Evolutionary conservation across 1,140 invertebrate species (phyloP).

Genomic region (Sogatella furcifera): DNA sequence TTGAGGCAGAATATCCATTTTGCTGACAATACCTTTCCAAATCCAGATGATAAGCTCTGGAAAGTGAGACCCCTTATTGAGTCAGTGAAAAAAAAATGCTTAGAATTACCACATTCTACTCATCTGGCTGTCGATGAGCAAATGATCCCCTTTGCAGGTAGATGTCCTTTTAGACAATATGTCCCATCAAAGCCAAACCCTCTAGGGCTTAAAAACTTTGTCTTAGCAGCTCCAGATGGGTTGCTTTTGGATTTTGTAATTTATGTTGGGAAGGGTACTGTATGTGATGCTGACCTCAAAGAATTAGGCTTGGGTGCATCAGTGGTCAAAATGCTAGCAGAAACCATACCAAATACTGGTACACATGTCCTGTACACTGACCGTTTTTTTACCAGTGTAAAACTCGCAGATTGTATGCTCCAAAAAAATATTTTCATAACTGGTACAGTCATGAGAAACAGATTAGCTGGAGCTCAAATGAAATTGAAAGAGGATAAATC

Average conservation of each 20-base stretch:
- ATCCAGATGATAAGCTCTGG: too few species aligned
- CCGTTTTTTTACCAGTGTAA: conserved; percentile 19
- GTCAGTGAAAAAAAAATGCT: too few species aligned
- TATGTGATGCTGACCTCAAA: too few species aligned
- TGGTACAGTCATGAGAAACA: conserved; percentile 10
- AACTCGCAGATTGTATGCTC: neutral
- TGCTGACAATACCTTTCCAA: too few species aligned
- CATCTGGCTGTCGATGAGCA: too few species aligned
- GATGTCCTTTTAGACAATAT: conserved; percentile 1
- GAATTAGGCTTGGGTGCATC: conserved; percentile 17
- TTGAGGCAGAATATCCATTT: too few species aligned
- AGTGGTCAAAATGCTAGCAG: conserved; percentile 4
- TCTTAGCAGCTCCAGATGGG: conserved; percentile 14
- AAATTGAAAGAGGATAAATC: neutral
- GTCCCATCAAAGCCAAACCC: conserved; percentile 16
- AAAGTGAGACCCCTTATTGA: too few species aligned
- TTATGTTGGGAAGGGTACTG: too few species aligned
- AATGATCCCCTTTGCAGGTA: too few species aligned
- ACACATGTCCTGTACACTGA: conserved; percentile 22
- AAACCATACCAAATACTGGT: conserved; percentile 4
- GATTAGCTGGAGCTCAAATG: neutral
- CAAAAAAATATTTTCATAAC: conserved; percentile 3
- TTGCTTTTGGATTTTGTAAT: conserved; percentile 15
- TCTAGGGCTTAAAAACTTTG: conserved; percentile 18
- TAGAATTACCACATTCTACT: too few species aligned